These are phyloP conservation scores for Dreissena polymorpha DNA, from an alignment of 1,140 invertebrate species.

Conservation along the genomic window DNA sequence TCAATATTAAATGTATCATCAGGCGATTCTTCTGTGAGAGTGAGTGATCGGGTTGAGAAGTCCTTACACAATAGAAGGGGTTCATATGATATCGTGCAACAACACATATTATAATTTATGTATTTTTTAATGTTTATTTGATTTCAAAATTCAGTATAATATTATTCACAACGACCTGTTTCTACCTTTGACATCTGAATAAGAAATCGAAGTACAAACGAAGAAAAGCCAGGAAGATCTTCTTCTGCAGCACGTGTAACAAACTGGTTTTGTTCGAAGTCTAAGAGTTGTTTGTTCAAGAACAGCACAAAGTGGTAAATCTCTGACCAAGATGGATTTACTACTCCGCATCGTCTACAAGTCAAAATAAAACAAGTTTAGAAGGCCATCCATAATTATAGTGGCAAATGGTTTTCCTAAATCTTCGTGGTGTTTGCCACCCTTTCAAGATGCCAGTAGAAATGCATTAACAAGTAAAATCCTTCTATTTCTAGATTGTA, in stretches of 20 bases:
- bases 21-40: slow-evolving; percentile 70
- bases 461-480: background rate
- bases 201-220: slow-evolving; percentile 72
- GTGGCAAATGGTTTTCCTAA: background rate
- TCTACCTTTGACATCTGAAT: slow-evolving; percentile 76
- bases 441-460: background rate
- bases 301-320: slow-evolving; percentile 68
- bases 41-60: slow-evolving; percentile 74
- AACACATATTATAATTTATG: too few species aligned
- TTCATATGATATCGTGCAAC: too few species aligned
- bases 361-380: slow-evolving; percentile 1
- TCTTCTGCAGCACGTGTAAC: slow-evolving; percentile 45
- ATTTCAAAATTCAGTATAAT: too few species aligned
- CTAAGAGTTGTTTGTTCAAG: slow-evolving; percentile 65
- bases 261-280: slow-evolving; percentile 62
- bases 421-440: background rate
- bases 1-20: slow-evolving; percentile 11
- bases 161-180: background rate
- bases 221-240: slow-evolving; percentile 65
- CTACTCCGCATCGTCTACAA: slow-evolving; percentile 65
- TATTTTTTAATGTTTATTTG: too few species aligned
- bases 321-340: slow-evolving; percentile 71
- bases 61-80: too few species aligned
- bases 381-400: background rate
- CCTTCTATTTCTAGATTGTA: too few species aligned